Conservation (phyloP, 2,888 invertebrate species). For the Noctua janthina region DNA sequence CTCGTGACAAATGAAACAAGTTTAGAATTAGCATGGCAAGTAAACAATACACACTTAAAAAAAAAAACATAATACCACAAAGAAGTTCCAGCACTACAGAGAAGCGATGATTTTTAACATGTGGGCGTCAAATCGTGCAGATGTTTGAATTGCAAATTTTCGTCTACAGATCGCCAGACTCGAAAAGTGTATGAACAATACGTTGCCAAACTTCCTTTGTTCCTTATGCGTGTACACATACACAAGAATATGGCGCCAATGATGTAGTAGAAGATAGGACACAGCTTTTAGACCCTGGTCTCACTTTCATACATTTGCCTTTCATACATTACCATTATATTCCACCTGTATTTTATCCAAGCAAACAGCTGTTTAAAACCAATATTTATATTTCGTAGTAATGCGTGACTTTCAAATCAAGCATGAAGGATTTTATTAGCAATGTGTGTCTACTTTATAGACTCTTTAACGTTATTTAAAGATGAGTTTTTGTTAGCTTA, state of each 20-base stretch:
- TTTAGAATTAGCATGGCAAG: slow-evolving; percentile 29
- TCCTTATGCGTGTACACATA: slow-evolving; percentile 78
- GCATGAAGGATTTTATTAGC: slow-evolving; percentile 60
- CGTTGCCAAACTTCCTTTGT: slow-evolving; percentile 88
- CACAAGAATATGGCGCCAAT: slow-evolving; percentile 73
- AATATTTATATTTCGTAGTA: slow-evolving; percentile 49
- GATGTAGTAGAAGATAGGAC: slow-evolving; percentile 65
- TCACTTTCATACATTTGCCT: slow-evolving; percentile 17
- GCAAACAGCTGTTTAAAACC: slow-evolving; percentile 53
- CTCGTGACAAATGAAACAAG: slow-evolving; percentile 30
- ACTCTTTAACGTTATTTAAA: slow-evolving; percentile 22
- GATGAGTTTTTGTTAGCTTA: slow-evolving; percentile 22
- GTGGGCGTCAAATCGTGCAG: slow-evolving; percentile 77
- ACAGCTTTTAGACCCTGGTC: slow-evolving; percentile 26
- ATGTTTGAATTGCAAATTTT: slow-evolving; percentile 83
- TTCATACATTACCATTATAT: slow-evolving; percentile 7
- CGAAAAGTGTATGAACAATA: slow-evolving; percentile 83
- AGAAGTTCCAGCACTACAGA: slow-evolving; percentile 14
- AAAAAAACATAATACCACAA: neutral
- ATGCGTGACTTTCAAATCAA: slow-evolving; percentile 62
- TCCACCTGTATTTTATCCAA: slow-evolving; percentile 24
- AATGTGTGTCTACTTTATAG: slow-evolving; percentile 34
- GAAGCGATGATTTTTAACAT: slow-evolving; percentile 56
- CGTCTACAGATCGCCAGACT: slow-evolving; percentile 79
- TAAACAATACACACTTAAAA: slow-evolving; percentile 10